phyloP scores from a whole-genome alignment of 2,113 vertebrate species.

The Pedionomus torquatus region DNA sequence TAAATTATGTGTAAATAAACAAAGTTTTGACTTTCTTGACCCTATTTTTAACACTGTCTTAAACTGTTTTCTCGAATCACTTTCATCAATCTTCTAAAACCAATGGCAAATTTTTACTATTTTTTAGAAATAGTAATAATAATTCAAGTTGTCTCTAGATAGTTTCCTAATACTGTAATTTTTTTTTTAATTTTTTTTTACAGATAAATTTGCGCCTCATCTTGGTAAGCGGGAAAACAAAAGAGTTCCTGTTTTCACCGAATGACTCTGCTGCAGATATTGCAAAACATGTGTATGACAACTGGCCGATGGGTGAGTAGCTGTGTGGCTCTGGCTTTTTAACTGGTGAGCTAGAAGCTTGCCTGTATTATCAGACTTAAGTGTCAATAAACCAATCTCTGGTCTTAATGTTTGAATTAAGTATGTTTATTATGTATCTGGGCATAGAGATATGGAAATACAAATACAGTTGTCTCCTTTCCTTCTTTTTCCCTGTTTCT shows the following conservation, averaged over 20 bases:
- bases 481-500: background rate
- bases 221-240: constrained; percentile 97
- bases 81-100: background rate
- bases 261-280: constrained; percentile 97
- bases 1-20: background rate
- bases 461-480: background rate
- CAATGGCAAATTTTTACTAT: background rate
- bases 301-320: constrained; percentile 98
- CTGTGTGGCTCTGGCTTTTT: background rate
- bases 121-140: background rate
- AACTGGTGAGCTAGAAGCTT: background rate
- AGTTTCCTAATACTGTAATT: background rate
- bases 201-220: constrained; percentile 98
- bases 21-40: background rate
- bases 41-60: background rate
- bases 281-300: constrained; percentile 96
- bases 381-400: background rate
- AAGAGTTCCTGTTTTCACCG: constrained; percentile 97
- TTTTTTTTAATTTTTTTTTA: constrained; percentile 12
- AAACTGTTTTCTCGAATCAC: background rate
- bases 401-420: background rate
- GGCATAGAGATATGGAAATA: background rate
- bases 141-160: background rate
- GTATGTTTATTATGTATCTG: background rate
- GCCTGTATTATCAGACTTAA: background rate